These are phyloP conservation scores for Leucoptera coffeella DNA, from an alignment of 2,888 invertebrate genomes.

Conservation along the genomic window DNA sequence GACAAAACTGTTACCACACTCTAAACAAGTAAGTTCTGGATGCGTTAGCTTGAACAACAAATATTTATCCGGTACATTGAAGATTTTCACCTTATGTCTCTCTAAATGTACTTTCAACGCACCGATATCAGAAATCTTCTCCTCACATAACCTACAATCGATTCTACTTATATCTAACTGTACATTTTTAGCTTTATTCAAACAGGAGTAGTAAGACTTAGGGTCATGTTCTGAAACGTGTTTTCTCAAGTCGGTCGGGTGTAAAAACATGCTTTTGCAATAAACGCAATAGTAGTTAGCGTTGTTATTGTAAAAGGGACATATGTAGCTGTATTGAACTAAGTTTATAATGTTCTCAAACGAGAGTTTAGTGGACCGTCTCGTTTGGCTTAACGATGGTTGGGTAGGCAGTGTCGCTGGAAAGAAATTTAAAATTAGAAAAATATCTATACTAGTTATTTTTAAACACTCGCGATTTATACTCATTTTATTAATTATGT, in stretches of 20 bases:
- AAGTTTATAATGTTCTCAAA: neutral
- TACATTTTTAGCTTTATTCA: neutral
- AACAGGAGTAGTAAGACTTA: neutral
- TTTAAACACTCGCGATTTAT: too few relatives aligned
- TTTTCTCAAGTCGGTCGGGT: slow-evolving; percentile 20
- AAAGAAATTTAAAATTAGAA: too few relatives aligned
- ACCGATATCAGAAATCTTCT: slow-evolving; percentile 24
- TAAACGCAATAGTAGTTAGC: slow-evolving; percentile 29
- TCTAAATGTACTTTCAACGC: slow-evolving; percentile 20
- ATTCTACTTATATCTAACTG: slow-evolving; percentile 15
- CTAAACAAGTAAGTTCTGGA: slow-evolving; percentile 24
- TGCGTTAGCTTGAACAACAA: slow-evolving; percentile 24
- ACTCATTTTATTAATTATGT: too few relatives aligned
- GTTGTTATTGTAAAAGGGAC: slow-evolving; percentile 20
- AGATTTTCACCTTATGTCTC: slow-evolving; percentile 14
- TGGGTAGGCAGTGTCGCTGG: too few relatives aligned
- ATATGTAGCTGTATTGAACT: slow-evolving; percentile 1
- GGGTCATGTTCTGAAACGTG: slow-evolving; percentile 28
- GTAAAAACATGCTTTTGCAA: too few relatives aligned
- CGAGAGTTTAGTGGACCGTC: too few relatives aligned
- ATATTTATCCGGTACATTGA: slow-evolving; percentile 25
- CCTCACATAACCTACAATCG: slow-evolving; percentile 27
- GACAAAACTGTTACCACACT: slow-evolving; percentile 23
- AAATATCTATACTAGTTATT: too few relatives aligned
- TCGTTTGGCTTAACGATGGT: too few relatives aligned